These are phyloP conservation scores for Gephyroberyx darwinii DNA, from an alignment of 2,797 vertebrate genomes.

Conservation along the genomic window DNA sequence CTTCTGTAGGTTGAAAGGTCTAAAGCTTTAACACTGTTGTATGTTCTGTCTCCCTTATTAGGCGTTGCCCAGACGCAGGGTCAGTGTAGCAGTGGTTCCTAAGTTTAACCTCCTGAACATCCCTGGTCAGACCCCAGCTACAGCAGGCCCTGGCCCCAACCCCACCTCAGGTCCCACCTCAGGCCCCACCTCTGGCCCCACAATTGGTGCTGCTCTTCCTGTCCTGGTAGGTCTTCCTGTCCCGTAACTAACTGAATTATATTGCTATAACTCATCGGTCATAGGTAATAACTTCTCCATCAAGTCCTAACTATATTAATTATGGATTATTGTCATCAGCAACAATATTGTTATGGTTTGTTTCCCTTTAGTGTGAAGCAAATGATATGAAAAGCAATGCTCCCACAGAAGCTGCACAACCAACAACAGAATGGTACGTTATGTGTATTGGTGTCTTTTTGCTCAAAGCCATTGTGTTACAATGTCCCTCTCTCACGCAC, in stretches of 20 bases:
- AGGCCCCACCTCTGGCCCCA: conserved; percentile 41
- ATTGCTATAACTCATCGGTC: neutral
- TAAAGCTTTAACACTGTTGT: neutral
- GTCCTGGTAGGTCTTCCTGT: conserved; percentile 83
- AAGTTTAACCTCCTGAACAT: conserved; percentile 96
- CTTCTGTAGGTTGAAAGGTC: neutral
- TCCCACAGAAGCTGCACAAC: conserved; percentile 77
- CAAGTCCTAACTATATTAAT: too few relatives aligned
- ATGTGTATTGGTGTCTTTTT: conserved; percentile 17
- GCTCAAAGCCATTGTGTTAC: too few relatives aligned
- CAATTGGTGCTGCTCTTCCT: conserved; percentile 76
- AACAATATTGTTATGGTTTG: neutral
- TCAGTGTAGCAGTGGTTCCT: conserved; percentile 97
- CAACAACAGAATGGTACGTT: conserved; percentile 90
- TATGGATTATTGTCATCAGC: neutral
- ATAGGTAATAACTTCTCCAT: too few relatives aligned
- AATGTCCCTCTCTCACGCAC: neutral
- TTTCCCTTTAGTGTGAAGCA: conserved; percentile 85
- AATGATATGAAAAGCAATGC: conserved; percentile 80
- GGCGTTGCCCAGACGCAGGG: conserved; percentile 95
- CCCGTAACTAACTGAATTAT: conserved; percentile 33
- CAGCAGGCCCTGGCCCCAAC: conserved; percentile 60
- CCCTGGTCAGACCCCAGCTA: conserved; percentile 86
- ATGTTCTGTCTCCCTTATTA: conserved; percentile 62
- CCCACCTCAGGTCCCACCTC: conserved; percentile 54